phyloP scores from a whole-genome alignment of 1,140 invertebrate genomes.

The Homarus americanus region DNA sequence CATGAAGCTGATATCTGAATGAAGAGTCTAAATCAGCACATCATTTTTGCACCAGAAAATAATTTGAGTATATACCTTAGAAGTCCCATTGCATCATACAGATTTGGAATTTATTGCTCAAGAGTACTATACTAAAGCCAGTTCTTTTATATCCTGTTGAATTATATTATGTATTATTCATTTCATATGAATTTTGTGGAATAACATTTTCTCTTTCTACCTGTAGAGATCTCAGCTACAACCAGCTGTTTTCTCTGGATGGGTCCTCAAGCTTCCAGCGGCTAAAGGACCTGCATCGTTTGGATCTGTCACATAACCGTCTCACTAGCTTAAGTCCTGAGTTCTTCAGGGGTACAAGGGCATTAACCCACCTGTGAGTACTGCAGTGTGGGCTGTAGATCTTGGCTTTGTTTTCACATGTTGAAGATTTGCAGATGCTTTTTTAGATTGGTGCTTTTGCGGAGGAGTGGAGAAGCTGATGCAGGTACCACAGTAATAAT shows the following conservation, averaged over 20 bases:
- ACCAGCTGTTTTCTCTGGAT: conserved; percentile 83
- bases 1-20: too few species aligned
- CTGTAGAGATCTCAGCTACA: conserved; percentile 96
- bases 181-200: too few species aligned
- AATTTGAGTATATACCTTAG: too few species aligned
- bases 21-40: too few species aligned
- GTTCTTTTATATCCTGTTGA: too few species aligned
- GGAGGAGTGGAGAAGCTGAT: conserved; percentile 13
- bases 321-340: conserved; percentile 64
- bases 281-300: conserved; percentile 64
- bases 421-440: not conserved
- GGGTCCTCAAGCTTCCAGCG: conserved; percentile 20
- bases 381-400: not conserved
- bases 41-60: too few species aligned
- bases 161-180: too few species aligned
- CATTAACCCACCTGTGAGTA: conserved; percentile 67
- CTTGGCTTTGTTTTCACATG: not conserved
- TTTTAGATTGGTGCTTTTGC: conserved; percentile 45
- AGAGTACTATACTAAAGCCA: too few species aligned
- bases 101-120: too few species aligned
- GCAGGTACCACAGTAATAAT: not conserved
- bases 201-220: not conserved
- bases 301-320: conserved; percentile 85
- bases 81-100: too few species aligned
- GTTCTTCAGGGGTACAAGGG: conserved; percentile 63